Conservation (phyloP, 1,140 invertebrate species). For the Pseudomyrmex concolor region DNA sequence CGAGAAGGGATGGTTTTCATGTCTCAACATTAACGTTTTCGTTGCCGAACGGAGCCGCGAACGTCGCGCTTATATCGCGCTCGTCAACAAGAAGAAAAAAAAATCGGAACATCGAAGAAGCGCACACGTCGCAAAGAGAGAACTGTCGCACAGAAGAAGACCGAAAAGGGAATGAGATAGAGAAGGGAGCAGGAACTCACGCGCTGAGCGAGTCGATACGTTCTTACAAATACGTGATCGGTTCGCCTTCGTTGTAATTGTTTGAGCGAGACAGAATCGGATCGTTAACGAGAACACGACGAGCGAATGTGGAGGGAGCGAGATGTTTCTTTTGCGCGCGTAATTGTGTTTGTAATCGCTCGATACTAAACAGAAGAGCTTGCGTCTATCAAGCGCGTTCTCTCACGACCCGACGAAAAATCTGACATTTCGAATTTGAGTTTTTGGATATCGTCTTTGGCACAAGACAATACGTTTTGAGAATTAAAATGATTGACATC, state of each 20-base stretch:
- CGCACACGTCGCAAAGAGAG: not conserved
- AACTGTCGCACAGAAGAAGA: conserved; percentile 17
- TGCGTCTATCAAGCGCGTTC: not conserved
- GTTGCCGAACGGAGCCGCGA: not conserved
- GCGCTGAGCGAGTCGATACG: conserved; percentile 1
- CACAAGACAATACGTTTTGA: no score
- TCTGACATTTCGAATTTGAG: not conserved
- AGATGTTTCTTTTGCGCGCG: conserved; percentile 7
- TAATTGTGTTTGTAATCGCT: not conserved
- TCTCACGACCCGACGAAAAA: not conserved
- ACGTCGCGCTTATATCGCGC: not conserved
- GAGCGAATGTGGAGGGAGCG: conserved; percentile 5
- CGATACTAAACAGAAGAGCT: no score
- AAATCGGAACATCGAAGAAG: not conserved
- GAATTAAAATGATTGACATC: not conserved
- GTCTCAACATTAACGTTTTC: not conserved
- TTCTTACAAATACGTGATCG: not conserved
- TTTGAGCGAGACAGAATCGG: conserved; percentile 18
- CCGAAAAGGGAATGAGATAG: not conserved
- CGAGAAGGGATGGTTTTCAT: not conserved
- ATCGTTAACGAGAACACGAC: not conserved
- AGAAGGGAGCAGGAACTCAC: not conserved
- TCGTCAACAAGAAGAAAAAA: not conserved
- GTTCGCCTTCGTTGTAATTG: conserved; percentile 12
- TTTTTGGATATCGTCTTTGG: no score